A percentile compares a stretch with the other conserved stretches of the same genome.
phyloP scores from a whole-genome alignment of 1,140 invertebrate genomes.

The Rhynchophorus ferrugineus region DNA sequence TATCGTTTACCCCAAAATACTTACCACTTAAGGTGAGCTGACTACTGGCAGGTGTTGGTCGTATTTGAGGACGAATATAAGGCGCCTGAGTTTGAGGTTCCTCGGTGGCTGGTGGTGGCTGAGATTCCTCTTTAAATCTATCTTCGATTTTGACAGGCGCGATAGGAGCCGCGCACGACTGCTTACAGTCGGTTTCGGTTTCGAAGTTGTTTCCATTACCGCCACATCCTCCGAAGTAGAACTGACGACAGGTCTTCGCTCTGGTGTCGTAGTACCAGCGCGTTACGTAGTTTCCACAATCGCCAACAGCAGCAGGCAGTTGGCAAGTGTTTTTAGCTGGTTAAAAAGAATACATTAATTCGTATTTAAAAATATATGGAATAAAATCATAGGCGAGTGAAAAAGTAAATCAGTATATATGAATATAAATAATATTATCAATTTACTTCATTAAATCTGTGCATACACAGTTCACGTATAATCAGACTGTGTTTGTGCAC shows the following conservation, averaged over 20 bases:
- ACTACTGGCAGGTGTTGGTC: conserved; percentile 1
- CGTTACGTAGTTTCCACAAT: conserved; percentile 69
- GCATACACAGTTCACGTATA: too few species aligned
- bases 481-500: too few species aligned
- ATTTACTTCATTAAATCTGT: too few species aligned
- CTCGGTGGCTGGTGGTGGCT: conserved; percentile 18
- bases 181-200: conserved; percentile 56
- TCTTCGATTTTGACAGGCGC: not conserved
- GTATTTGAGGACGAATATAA: too few species aligned
- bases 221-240: conserved; percentile 75
- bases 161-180: conserved; percentile 44
- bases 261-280: conserved; percentile 81
- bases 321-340: conserved; percentile 66
- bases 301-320: conserved; percentile 65
- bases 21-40: conserved; percentile 8
- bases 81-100: not conserved
- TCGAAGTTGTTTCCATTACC: conserved; percentile 76
- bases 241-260: conserved; percentile 60
- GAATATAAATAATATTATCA: too few species aligned
- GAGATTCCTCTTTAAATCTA: conserved; percentile 7
- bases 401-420: too few species aligned
- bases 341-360: conserved; percentile 23
- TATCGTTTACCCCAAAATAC: too few species aligned
- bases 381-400: not conserved
- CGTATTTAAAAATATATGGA: not conserved